Conservation (phyloP, 1,140 invertebrate genomes). For the Cotesia glomerata region DNA sequence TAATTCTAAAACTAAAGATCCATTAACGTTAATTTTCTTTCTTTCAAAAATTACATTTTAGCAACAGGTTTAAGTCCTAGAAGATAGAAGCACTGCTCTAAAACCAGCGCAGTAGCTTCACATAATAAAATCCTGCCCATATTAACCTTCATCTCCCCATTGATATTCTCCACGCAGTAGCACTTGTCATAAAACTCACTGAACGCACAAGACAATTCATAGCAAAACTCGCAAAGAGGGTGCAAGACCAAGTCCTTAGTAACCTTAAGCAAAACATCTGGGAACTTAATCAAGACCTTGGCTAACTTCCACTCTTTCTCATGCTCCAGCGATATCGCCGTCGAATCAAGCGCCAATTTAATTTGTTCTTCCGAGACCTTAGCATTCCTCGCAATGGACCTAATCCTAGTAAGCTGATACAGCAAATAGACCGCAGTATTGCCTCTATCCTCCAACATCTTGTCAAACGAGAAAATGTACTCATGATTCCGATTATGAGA, state of each 20-base stretch:
- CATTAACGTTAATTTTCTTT: too few relatives aligned
- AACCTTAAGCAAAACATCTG: conserved; percentile 86
- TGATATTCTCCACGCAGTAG: conserved; percentile 93
- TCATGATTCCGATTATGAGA: conserved; percentile 92
- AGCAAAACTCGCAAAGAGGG: conserved; percentile 93
- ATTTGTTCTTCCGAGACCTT: conserved; percentile 70
- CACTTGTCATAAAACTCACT: conserved; percentile 98
- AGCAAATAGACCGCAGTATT: conserved; percentile 98
- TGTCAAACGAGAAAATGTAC: conserved; percentile 99
- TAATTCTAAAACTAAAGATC: too few relatives aligned
- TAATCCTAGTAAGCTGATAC: conserved; percentile 94
- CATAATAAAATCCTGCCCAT: conserved; percentile 88
- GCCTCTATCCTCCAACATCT: conserved; percentile 98
- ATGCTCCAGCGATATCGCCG: conserved; percentile 78
- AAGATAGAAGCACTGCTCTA: conserved; percentile 87
- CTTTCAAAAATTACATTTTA: conserved; percentile 78
- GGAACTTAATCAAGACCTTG: conserved; percentile 85
- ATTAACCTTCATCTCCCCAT: conserved; percentile 84
- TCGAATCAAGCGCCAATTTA: conserved; percentile 63
- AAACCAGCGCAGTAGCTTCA: conserved; percentile 88
- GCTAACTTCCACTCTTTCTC: conserved; percentile 95
- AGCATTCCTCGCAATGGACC: conserved; percentile 85
- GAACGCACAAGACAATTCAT: conserved; percentile 91
- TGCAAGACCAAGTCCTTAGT: conserved; percentile 87
- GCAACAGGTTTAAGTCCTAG: conserved; percentile 91